These are phyloP conservation scores for Oryzias curvinotus DNA, from an alignment of 2,113 vertebrate species.

Conservation along the genomic window DNA sequence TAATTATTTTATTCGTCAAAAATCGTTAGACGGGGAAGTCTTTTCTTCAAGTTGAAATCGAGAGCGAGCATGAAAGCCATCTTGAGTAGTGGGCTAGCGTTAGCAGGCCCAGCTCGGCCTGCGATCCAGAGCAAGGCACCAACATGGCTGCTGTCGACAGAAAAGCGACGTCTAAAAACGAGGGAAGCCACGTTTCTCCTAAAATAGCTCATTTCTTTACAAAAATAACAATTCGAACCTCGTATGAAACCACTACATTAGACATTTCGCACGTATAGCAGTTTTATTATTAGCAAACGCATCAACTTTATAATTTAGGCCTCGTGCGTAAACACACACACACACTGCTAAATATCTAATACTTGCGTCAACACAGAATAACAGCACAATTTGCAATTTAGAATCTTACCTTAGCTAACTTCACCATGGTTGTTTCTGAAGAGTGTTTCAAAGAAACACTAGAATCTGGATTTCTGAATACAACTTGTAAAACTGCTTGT, in stretches of 20 bases:
- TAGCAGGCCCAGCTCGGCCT: conserved; percentile 56
- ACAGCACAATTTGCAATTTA: background rate
- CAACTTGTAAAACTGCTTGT: conserved; percentile 9
- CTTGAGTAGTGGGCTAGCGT: conserved; percentile 15
- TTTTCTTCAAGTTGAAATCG: background rate
- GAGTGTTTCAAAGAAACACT: conserved; percentile 62
- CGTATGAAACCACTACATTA: too few relatives aligned
- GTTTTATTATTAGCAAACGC: conserved; percentile 9
- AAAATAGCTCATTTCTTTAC: too few relatives aligned
- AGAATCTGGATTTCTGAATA: conserved; percentile 21
- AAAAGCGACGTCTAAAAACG: conserved; percentile 1
- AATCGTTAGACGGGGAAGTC: background rate
- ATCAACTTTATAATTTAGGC: conserved; percentile 44
- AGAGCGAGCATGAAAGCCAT: conserved; percentile 59
- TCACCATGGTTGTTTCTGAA: conserved; percentile 71
- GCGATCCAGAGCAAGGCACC: conserved; percentile 7
- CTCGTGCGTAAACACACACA: conserved; percentile 44
- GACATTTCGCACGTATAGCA: too few relatives aligned
- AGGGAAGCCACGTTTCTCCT: too few relatives aligned
- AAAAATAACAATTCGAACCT: too few relatives aligned
- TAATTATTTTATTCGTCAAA: too few relatives aligned
- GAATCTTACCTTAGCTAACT: conserved; percentile 77
- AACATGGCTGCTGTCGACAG: conserved; percentile 65
- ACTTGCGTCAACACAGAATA: background rate
- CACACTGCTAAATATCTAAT: background rate